phyloP scores from a whole-genome alignment of 2,888 invertebrate genomes.

The Holacanthella duospinosa region DNA sequence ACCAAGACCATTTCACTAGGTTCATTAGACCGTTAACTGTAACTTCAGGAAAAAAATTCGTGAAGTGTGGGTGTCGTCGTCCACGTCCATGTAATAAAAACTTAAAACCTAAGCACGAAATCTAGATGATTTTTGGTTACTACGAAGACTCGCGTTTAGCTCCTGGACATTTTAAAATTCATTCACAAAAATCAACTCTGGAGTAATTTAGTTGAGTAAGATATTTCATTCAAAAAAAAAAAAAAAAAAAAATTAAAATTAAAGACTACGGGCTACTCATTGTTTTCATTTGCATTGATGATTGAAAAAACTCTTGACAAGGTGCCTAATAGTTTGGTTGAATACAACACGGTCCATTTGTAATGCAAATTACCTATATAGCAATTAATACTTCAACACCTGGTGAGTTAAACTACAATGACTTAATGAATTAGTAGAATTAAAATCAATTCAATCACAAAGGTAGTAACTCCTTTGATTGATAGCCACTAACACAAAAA shows the following conservation, averaged over 20 bases:
- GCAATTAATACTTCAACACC: conserved; percentile 29
- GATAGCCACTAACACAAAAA: neutral
- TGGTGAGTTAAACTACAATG: neutral
- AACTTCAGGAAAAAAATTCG: neutral
- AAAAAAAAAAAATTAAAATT: neutral
- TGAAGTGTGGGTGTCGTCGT: neutral
- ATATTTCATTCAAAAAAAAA: neutral
- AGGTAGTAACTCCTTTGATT: neutral
- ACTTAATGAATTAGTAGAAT: neutral
- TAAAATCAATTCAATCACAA: neutral
- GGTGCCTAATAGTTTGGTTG: neutral
- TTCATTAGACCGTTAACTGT: no score
- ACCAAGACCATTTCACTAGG: no score
- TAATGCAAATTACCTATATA: conserved; percentile 26
- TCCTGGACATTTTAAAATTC: neutral
- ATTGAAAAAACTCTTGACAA: neutral
- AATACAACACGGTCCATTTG: conserved; percentile 15
- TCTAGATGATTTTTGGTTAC: neutral
- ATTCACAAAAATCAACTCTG: neutral
- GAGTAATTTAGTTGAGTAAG: neutral
- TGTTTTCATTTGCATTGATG: neutral
- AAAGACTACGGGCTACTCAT: neutral
- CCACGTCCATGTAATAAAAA: neutral
- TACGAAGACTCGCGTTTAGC: no score
- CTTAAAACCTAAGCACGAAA: neutral